Evolutionary conservation across 2,888 invertebrate genomes (phyloP).

Genomic region (Trilocha varians): DNA sequence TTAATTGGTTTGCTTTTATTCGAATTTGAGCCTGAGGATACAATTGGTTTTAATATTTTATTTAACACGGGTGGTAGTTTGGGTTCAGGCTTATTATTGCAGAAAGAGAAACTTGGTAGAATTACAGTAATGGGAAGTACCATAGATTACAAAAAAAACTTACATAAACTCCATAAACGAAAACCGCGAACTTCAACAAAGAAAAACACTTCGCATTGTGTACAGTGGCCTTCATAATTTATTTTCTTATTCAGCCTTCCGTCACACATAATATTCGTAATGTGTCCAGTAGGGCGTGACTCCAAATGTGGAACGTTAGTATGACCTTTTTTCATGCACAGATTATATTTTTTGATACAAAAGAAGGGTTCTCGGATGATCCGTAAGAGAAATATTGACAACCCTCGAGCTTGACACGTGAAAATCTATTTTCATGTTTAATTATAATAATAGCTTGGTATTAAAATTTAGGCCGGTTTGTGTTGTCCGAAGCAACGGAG

Average conservation of each 20-base stretch:
- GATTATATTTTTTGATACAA: conserved; percentile 32
- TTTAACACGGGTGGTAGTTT: too few species aligned
- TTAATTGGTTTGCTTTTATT: too few species aligned
- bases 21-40: too few species aligned
- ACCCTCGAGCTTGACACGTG: background rate
- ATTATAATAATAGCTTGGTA: background rate
- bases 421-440: background rate
- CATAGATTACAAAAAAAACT: background rate
- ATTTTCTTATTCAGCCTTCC: conserved; percentile 9
- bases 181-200: background rate
- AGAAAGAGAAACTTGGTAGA: too few species aligned
- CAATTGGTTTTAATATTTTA: too few species aligned
- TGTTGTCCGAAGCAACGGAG: too few species aligned
- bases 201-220: background rate
- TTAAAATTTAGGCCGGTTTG: background rate
- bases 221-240: background rate
- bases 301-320: conserved; percentile 31
- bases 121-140: too few species aligned
- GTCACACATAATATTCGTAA: conserved; percentile 16
- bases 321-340: conserved; percentile 43
- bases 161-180: background rate
- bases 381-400: conserved; percentile 10
- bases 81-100: too few species aligned
- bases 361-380: conserved; percentile 23
- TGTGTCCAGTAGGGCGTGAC: conserved; percentile 25